Conservation (phyloP, 2,113 vertebrate genomes). For the Carassius carassius region DNA sequence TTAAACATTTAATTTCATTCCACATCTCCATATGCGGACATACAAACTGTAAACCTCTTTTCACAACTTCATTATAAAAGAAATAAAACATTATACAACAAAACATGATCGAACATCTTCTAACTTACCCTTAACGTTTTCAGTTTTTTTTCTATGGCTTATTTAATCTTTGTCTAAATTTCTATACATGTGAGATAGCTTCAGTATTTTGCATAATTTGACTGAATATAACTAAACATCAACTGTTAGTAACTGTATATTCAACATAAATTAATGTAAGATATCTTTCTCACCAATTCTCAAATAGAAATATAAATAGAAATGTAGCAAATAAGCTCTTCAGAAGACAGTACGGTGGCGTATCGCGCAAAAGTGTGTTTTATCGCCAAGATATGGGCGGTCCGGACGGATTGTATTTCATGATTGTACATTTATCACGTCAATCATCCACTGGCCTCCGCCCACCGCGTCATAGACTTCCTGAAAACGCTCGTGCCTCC, state of each 20-base stretch:
- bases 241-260: not conserved
- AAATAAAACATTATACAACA: not conserved
- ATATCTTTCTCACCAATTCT: not conserved
- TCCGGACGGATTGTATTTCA: slow-evolving; percentile 60
- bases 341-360: not conserved
- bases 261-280: not conserved
- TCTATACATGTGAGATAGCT: not conserved
- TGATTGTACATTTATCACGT: slow-evolving; percentile 59
- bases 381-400: not conserved
- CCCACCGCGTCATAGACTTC: slow-evolving; percentile 60
- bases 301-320: not conserved
- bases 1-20: not conserved
- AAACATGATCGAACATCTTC: too few relatives aligned
- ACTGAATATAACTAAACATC: not conserved
- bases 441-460: slow-evolving; percentile 59
- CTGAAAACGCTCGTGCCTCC: slow-evolving; percentile 59
- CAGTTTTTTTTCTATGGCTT: not conserved
- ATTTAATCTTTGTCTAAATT: not conserved
- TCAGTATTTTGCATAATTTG: not conserved
- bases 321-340: not conserved
- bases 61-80: not conserved
- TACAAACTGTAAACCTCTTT: too few relatives aligned
- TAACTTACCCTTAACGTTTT: too few relatives aligned
- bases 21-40: not conserved
- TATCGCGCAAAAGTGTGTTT: not conserved